Evolutionary conservation across 2,113 vertebrate genomes (phyloP), one percentile per base, ranked within the genome.

Genomic region (Bubo blakistoni): DNA sequence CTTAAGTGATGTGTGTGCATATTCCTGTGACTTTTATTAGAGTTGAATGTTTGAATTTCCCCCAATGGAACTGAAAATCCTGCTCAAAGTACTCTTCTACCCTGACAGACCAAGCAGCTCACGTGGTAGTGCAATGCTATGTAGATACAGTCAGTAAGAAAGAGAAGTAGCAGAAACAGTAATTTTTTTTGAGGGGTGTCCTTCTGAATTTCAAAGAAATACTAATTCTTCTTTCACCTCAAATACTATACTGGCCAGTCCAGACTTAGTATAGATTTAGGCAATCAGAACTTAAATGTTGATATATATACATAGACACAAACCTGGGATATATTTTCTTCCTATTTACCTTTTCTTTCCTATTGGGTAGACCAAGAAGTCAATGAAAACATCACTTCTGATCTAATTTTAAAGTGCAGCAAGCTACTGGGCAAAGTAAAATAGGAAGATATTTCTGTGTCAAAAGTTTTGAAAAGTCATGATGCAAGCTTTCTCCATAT

Each of bases 21-120:
- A 94, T 96, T 96, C 76, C 76, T 55, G 16, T 66, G 69, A 81
- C 46, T 89, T 91, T 66, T 92, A 74, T 81, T 86, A 27, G 61
- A 86, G 38, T 2, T 79, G 16, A 91, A 79, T 72, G n/a, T 72
- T 63, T 81, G 52, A 91, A 88, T 96, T 88, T 96, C 20, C 44
- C 91, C 62, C 79, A 76, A 0, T 34, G 62, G 88, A 90, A 72
- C 40, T 86, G 59, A 92, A 95, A 92, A 70, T 73, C 42, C 76
- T 88, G 19, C 78, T 76, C 8, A 4, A 87, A 93, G 47, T 55
- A 27, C 44, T 79, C 49, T 67, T n/a, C 59, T 79, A 36, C 46
- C 5, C 10, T 55, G 52, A 55, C 26, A 81, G 81, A 55, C 54
- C 32, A 77, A 78, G 67, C 22, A 80, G 54, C 46, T 82, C 67